A percentile compares a stretch with the other conserved stretches of the same genome.
Conservation (phyloP, 1,140 invertebrate species). For the Apis laboriosa region DNA sequence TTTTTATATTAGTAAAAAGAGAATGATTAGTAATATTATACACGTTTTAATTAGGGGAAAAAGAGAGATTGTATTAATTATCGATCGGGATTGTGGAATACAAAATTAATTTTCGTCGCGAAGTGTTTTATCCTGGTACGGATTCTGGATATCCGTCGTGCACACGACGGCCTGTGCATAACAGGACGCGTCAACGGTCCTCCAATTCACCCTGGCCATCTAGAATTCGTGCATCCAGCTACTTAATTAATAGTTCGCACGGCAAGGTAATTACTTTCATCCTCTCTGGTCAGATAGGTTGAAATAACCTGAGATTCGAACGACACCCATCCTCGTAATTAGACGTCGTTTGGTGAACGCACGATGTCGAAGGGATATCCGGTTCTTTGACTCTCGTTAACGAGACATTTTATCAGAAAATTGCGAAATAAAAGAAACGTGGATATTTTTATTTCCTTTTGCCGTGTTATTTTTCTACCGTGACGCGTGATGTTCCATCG, state of each 20-base stretch:
- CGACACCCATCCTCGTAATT: constrained; percentile 57
- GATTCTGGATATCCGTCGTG: neutral
- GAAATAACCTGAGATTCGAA: constrained; percentile 53
- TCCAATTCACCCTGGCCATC: constrained; percentile 59
- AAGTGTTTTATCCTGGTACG: constrained; percentile 28
- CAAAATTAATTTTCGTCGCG: constrained; percentile 46
- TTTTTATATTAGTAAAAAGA: no score
- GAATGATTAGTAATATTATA: no score
- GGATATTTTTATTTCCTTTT: neutral
- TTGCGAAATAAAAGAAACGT: neutral
- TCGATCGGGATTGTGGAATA: neutral
- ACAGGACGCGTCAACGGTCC: constrained; percentile 40
- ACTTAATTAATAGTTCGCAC: constrained; percentile 67
- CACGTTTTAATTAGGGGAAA: neutral
- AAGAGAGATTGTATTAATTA: neutral
- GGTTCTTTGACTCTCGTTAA: neutral
- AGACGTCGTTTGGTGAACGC: constrained; percentile 16
- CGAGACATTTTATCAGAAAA: neutral
- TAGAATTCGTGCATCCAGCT: constrained; percentile 59
- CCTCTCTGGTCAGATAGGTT: constrained; percentile 42
- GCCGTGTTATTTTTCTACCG: neutral
- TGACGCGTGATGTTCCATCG: neutral
- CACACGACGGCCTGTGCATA: neutral
- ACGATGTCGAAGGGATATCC: neutral
- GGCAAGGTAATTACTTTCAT: constrained; percentile 64